Conservation (phyloP, 1,140 invertebrate genomes). For the Odontomachus brunneus region DNA sequence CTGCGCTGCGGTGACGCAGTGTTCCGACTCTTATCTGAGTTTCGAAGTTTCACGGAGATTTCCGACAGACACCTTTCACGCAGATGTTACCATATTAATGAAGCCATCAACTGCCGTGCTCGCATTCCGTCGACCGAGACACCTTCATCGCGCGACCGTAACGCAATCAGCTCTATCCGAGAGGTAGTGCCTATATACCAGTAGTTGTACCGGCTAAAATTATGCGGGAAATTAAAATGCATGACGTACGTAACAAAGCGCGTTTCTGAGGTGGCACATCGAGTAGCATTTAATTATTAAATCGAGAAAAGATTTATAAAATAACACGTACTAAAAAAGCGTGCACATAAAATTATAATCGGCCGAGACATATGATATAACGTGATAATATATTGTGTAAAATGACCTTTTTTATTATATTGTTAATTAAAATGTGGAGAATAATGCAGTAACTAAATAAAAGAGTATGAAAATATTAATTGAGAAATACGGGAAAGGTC, state of each 20-base stretch:
- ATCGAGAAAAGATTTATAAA: slow-evolving; percentile 4
- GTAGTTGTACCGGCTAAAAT: slow-evolving; percentile 21
- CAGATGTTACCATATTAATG: slow-evolving; percentile 58
- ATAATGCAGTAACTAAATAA: no score
- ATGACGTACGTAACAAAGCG: not conserved
- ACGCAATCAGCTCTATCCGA: slow-evolving; percentile 1
- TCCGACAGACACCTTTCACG: slow-evolving; percentile 41
- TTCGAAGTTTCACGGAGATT: slow-evolving; percentile 45
- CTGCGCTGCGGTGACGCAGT: not conserved
- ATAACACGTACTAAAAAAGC: no score
- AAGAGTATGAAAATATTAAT: no score
- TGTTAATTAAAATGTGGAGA: no score
- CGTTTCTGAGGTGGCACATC: not conserved
- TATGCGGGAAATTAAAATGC: slow-evolving; percentile 33
- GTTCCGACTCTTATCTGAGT: slow-evolving; percentile 31
- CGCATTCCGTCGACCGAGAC: slow-evolving; percentile 40
- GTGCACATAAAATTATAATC: no score
- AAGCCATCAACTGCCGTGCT: slow-evolving; percentile 44
- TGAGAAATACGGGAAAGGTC: no score
- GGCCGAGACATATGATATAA: no score
- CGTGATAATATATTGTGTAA: no score
- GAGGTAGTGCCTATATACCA: not conserved
- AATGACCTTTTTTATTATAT: no score
- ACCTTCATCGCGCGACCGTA: slow-evolving; percentile 1
- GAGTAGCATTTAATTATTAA: not conserved